Evolutionary conservation across 2,113 vertebrate species (phyloP).

Genomic region (Nycticorax nycticorax): DNA sequence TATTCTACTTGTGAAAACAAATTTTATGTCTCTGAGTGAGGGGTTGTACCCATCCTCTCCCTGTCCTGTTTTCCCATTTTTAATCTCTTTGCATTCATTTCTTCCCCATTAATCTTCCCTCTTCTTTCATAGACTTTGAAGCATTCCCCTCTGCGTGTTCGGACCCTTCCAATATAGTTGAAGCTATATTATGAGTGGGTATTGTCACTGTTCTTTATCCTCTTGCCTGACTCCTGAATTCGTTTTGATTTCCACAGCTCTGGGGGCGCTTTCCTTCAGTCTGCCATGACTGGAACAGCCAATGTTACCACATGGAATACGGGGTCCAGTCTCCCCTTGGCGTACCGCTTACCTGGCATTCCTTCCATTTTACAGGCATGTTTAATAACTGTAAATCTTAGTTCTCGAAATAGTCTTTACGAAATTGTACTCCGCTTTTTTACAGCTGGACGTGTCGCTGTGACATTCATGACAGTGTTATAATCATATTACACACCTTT

Average conservation of each 20-base stretch:
- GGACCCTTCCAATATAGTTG: background rate
- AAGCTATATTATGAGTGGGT: background rate
- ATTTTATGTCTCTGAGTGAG: background rate
- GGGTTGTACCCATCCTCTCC: background rate
- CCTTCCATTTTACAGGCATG: background rate
- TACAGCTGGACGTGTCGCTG: background rate
- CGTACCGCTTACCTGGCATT: background rate
- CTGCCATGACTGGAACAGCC: background rate
- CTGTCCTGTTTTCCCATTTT: background rate
- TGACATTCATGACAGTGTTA: background rate
- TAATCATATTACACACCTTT: background rate
- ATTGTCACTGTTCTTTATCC: background rate
- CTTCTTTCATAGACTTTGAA: background rate
- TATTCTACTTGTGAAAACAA: background rate
- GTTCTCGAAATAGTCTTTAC: background rate
- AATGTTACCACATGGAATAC: fast-evolving
- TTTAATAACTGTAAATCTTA: background rate
- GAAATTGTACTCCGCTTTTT: background rate
- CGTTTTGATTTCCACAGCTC: background rate
- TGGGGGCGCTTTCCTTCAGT: background rate
- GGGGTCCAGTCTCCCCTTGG: background rate
- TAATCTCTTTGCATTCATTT: background rate
- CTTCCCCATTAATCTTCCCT: background rate
- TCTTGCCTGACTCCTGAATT: background rate
- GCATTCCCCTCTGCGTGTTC: background rate